phyloP scores from a whole-genome alignment of 2,888 invertebrate species.

The Aproaerema taeniolella region DNA sequence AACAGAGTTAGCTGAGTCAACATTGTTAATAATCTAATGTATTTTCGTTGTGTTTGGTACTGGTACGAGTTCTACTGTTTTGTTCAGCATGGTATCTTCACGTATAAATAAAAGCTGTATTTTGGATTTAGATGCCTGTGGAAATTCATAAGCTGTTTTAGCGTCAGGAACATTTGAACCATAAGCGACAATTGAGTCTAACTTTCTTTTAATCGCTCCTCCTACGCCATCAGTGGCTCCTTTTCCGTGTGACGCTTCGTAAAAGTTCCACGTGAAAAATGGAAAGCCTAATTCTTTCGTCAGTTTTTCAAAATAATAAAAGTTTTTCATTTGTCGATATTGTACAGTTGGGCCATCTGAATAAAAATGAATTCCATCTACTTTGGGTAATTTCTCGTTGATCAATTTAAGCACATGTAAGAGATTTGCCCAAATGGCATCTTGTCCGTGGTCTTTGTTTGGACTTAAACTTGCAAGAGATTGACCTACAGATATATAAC shows the following conservation, averaged over 20 bases:
- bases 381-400: conserved; percentile 12
- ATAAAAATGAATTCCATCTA: conserved; percentile 16
- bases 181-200: conserved; percentile 20
- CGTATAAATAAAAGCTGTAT: conserved; percentile 5
- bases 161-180: conserved; percentile 22
- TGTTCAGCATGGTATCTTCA: conserved; percentile 8
- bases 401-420: conserved; percentile 13
- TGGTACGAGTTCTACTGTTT: conserved; percentile 9
- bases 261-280: conserved; percentile 21
- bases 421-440: conserved; percentile 21
- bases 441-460: conserved; percentile 18
- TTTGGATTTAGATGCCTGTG: conserved; percentile 3
- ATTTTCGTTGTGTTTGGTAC: conserved; percentile 12
- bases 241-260: conserved; percentile 25
- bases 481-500: conserved; percentile 8
- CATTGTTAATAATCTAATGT: conserved; percentile 3
- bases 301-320: conserved; percentile 18
- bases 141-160: conserved; percentile 14
- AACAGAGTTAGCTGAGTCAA: not conserved
- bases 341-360: conserved; percentile 24
- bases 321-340: conserved; percentile 24
- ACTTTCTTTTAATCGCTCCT: conserved; percentile 18
- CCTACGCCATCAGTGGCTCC: conserved; percentile 26
- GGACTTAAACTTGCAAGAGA: conserved; percentile 18
- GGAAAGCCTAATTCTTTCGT: conserved; percentile 17